These are phyloP conservation scores for Bungarus multicinctus DNA, from an alignment of 2,113 vertebrate genomes.

Conservation along the genomic window DNA sequence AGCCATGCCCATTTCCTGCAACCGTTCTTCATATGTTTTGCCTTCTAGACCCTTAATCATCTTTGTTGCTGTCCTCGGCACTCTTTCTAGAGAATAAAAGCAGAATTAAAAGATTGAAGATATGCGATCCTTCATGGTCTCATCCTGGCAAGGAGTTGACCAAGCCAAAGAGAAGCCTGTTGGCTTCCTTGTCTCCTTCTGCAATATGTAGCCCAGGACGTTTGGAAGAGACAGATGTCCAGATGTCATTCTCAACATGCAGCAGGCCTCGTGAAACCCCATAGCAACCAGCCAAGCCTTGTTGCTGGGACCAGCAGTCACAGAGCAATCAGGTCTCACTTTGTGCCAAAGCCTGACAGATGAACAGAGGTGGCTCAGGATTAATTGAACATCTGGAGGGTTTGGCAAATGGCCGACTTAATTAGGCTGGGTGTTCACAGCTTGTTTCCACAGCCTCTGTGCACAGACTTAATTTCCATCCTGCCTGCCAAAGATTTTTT, in stretches of 20 bases:
- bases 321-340: neutral
- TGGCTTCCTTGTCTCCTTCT: neutral
- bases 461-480: neutral
- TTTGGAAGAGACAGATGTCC: neutral
- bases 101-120: neutral
- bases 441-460: conserved; percentile 1
- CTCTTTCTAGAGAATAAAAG: too few relatives aligned
- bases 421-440: conserved; percentile 34
- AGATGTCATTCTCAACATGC: neutral
- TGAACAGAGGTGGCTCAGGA: conserved; percentile 18
- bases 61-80: too few relatives aligned
- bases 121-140: neutral
- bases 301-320: neutral
- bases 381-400: conserved; percentile 61
- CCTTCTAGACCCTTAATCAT: too few relatives aligned
- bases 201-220: neutral
- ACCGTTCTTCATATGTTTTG: too few relatives aligned
- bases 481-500: neutral
- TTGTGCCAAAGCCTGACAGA: conserved; percentile 21
- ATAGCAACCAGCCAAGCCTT: neutral
- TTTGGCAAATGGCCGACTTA: conserved; percentile 36
- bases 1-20: too few relatives aligned
- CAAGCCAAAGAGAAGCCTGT: neutral
- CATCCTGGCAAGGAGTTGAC: neutral
- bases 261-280: neutral